These are phyloP conservation scores for Polydrusus tereticollis DNA, from an alignment of 2,888 invertebrate genomes.

Conservation along the genomic window DNA sequence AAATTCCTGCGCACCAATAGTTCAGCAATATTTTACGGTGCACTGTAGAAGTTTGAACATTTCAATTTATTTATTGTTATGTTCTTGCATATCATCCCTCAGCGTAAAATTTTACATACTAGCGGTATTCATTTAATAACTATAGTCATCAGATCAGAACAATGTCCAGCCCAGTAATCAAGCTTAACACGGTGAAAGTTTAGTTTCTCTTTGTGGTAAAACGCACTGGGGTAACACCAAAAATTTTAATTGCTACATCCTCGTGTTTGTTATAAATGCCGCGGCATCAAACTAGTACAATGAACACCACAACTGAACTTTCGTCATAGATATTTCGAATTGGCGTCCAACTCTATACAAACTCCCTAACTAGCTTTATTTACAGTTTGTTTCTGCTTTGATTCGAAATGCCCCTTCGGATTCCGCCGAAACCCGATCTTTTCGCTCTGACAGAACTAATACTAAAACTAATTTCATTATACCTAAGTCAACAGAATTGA, in stretches of 20 bases:
- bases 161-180: too few species aligned
- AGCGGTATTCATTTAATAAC: too few species aligned
- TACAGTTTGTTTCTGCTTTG: conserved; percentile 35
- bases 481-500: conserved; percentile 38
- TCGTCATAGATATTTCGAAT: conserved; percentile 23
- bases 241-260: background rate
- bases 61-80: too few species aligned
- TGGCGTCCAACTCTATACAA: conserved; percentile 32
- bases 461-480: conserved; percentile 37
- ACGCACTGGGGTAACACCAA: too few species aligned
- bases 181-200: too few species aligned
- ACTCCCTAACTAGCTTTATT: conserved; percentile 36
- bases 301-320: conserved; percentile 1
- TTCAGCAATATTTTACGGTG: too few species aligned
- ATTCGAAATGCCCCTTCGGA: conserved; percentile 18
- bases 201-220: too few species aligned
- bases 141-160: too few species aligned
- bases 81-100: too few species aligned
- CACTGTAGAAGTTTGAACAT: too few species aligned
- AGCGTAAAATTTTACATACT: too few species aligned
- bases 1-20: too few species aligned
- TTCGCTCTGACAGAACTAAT: conserved; percentile 24
- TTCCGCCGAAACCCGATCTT: conserved; percentile 24
- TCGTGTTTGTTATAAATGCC: background rate
- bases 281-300: conserved; percentile 1